Conservation (phyloP, 2,113 vertebrate species). For the Platycercus adscitus region DNA sequence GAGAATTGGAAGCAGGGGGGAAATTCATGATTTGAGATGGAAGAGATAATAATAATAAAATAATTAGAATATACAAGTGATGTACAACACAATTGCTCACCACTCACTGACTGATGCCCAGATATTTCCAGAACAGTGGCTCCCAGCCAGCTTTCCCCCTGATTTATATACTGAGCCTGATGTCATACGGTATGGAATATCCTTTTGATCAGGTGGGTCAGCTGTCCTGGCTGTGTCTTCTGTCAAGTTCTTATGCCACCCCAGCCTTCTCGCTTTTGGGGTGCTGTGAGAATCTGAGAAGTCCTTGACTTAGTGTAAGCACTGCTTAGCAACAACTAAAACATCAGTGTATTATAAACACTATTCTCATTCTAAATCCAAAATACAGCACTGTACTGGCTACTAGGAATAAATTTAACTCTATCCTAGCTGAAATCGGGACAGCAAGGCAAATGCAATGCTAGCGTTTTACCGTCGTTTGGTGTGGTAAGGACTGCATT, state of each 20-base stretch:
- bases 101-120: not conserved
- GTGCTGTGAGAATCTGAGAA: not conserved
- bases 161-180: not conserved
- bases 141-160: not conserved
- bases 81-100: not conserved
- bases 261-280: rapidly evolving
- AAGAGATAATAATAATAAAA: not conserved
- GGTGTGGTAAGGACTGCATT: not conserved
- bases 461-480: not conserved
- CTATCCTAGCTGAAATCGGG: not conserved
- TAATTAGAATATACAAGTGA: not conserved
- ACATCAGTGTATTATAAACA: not conserved
- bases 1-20: not conserved
- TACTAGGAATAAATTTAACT: not conserved
- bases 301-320: not conserved
- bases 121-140: not conserved
- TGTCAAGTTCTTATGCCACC: not conserved
- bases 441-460: not conserved
- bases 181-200: not conserved
- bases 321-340: not conserved
- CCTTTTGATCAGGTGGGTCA: not conserved
- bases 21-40: not conserved
- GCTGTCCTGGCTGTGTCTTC: not conserved
- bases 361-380: not conserved
- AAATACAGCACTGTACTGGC: not conserved